Percentiles rank a stretch among this genome's conserved stretches.
Conservation (phyloP, 2,888 invertebrate species). For the Polylopha cassiicola region DNA sequence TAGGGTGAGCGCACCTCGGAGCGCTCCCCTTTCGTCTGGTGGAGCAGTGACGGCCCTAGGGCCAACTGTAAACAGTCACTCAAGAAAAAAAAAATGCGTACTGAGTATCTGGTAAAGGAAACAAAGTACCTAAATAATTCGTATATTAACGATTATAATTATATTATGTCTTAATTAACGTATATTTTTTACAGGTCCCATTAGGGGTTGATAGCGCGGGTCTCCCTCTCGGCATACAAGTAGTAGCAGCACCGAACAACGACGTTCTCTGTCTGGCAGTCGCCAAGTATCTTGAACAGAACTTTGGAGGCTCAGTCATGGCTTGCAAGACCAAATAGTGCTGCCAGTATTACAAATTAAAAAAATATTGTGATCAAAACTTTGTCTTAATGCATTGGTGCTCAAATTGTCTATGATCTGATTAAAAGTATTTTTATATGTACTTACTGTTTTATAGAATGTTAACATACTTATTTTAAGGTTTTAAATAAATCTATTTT, state of each 20-base stretch:
- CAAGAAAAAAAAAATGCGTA: too few relatives aligned
- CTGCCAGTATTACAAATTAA: not conserved
- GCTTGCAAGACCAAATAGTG: conserved; percentile 53
- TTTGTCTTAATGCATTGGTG: not conserved
- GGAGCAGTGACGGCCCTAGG: too few relatives aligned
- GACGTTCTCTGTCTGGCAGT: conserved; percentile 87
- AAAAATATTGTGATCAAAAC: not conserved
- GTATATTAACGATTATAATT: not conserved
- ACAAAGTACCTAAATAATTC: too few relatives aligned
- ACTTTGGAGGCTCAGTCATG: conserved; percentile 85
- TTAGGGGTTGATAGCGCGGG: conserved; percentile 84
- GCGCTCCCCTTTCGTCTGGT: too few relatives aligned
- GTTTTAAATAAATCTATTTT: too few relatives aligned
- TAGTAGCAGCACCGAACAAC: conserved; percentile 83
- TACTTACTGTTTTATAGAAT: too few relatives aligned
- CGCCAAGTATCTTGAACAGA: conserved; percentile 85
- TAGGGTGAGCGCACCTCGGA: too few relatives aligned
- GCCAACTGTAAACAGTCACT: too few relatives aligned
- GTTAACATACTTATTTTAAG: not conserved
- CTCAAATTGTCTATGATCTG: too few relatives aligned
- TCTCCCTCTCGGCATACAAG: conserved; percentile 88
- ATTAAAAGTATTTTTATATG: too few relatives aligned
- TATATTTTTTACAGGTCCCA: conserved; percentile 76
- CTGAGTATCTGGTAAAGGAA: too few relatives aligned
- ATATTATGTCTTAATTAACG: conserved; percentile 4